Percentiles rank a stretch among this genome's conserved stretches.
Conservation (phyloP, 1,140 invertebrate genomes). For the Drosophila nebulosa region DNA sequence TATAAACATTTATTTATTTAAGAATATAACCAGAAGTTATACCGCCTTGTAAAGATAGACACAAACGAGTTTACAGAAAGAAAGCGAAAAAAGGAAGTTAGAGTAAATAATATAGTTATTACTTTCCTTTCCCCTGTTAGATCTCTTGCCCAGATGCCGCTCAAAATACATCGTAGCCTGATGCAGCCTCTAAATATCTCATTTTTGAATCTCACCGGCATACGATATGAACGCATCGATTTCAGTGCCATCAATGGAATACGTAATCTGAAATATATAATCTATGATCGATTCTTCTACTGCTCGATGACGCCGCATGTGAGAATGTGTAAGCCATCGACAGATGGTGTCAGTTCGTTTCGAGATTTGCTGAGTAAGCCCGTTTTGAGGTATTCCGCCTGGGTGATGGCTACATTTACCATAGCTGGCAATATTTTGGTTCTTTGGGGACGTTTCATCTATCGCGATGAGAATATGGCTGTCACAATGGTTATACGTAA, state of each 20-base stretch:
- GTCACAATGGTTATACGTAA: constrained; percentile 87
- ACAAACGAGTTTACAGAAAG: not conserved
- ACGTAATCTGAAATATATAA: constrained; percentile 82
- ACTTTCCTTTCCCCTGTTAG: constrained; percentile 35
- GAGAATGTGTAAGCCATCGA: constrained; percentile 84
- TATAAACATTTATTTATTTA: constrained; percentile 4
- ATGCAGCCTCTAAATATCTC: constrained; percentile 64
- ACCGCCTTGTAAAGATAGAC: not conserved
- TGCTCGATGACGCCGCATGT: constrained; percentile 86
- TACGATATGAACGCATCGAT: constrained; percentile 83
- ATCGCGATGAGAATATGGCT: constrained; percentile 84
- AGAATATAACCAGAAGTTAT: not conserved
- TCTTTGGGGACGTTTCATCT: constrained; percentile 85
- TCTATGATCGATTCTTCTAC: constrained; percentile 88
- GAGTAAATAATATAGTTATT: too few relatives aligned
- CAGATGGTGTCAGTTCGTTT: constrained; percentile 88
- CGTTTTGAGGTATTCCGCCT: constrained; percentile 85
- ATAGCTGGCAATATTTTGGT: constrained; percentile 86
- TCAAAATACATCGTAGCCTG: constrained; percentile 51
- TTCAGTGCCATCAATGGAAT: constrained; percentile 83
- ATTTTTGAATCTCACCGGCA: constrained; percentile 82
- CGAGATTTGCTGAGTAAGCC: constrained; percentile 85
- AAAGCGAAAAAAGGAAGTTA: not conserved
- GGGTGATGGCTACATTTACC: constrained; percentile 87
- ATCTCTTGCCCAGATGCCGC: constrained; percentile 57